phyloP scores from a whole-genome alignment of 2,113 vertebrate species.

The Centropus unirufus region DNA sequence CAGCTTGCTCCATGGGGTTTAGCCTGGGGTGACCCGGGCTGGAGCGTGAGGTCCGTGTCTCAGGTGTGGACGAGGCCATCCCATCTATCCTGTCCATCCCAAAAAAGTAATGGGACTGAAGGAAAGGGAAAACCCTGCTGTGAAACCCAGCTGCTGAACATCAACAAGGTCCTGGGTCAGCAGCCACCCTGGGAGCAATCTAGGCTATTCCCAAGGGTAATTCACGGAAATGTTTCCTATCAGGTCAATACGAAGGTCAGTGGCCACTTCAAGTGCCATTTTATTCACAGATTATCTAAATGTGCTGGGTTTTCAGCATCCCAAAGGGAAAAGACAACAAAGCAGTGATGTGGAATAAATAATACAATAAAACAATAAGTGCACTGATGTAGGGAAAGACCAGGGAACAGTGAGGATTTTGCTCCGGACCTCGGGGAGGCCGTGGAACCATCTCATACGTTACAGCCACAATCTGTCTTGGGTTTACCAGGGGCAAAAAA shows the following conservation, averaged over 20 bases:
- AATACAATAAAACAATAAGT: neutral
- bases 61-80: neutral
- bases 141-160: neutral
- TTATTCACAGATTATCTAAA: neutral
- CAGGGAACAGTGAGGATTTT: neutral
- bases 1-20: neutral
- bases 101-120: neutral
- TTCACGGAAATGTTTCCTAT: neutral
- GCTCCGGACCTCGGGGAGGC: neutral
- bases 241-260: neutral
- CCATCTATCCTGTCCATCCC: neutral
- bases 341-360: neutral
- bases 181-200: accelerated
- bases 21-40: slow-evolving; percentile 26
- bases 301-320: neutral
- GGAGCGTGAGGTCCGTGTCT: neutral
- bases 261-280: neutral
- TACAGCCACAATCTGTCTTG: neutral
- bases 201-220: accelerated
- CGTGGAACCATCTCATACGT: accelerated
- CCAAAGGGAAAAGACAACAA: neutral
- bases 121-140: neutral
- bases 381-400: neutral
- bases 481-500: neutral
- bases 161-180: accelerated